Percentiles rank a stretch among this genome's conserved stretches.
phyloP scores from a whole-genome alignment of 2,113 vertebrate genomes.

The Pitta sordida region DNA sequence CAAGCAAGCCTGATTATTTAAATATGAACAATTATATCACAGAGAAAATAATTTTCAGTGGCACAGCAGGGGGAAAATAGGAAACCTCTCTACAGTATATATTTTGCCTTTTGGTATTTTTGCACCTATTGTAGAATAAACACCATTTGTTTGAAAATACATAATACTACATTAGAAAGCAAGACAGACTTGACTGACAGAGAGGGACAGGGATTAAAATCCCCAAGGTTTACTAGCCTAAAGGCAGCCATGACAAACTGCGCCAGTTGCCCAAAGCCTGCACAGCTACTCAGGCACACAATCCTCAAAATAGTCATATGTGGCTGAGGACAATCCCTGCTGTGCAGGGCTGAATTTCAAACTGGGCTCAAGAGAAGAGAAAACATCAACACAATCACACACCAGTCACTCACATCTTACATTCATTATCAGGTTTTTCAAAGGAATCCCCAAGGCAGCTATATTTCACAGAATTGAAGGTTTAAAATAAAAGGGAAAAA shows the following conservation, averaged over 20 bases:
- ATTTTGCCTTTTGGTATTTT: neutral
- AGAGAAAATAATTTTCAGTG: neutral
- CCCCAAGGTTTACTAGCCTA: neutral
- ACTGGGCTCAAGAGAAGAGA: slow-evolving; percentile 35
- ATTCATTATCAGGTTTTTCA: slow-evolving; percentile 72
- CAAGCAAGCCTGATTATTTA: slow-evolving; percentile 2
- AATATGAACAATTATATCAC: slow-evolving; percentile 5
- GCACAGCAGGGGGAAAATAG: neutral
- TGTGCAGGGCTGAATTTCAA: slow-evolving; percentile 57
- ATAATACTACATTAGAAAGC: neutral
- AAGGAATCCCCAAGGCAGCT: slow-evolving; percentile 61
- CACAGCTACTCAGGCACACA: neutral
- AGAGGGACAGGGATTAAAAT: slow-evolving; percentile 16
- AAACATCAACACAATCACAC: slow-evolving; percentile 56
- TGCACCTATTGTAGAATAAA: neutral
- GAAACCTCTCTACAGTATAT: neutral
- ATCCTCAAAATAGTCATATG: slow-evolving; percentile 43
- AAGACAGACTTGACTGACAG: neutral
- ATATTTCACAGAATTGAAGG: slow-evolving; percentile 55
- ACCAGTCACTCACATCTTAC: slow-evolving; percentile 49
- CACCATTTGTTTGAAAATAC: slow-evolving; percentile 1
- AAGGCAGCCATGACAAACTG: slow-evolving; percentile 38
- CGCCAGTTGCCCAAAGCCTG: slow-evolving; percentile 12
- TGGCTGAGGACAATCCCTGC: slow-evolving; percentile 40
- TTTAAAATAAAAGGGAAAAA: slow-evolving; percentile 47